Percentiles rank a stretch among this genome's conserved stretches.
These are phyloP conservation scores for Lobophora halterata DNA, from an alignment of 2,888 invertebrate genomes.

Conservation along the genomic window DNA sequence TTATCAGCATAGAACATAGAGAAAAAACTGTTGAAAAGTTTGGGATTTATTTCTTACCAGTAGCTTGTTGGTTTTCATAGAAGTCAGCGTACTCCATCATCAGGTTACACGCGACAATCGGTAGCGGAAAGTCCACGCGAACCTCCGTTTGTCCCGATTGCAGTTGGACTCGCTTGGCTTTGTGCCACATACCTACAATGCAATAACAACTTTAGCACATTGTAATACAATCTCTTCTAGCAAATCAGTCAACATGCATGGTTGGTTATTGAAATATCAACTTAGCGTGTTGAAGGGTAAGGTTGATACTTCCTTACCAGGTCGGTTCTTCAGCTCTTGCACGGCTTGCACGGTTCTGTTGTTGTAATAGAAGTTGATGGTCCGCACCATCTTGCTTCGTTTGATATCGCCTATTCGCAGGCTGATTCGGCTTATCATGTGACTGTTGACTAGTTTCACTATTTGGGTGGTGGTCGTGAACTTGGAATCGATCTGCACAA, in stretches of 20 bases:
- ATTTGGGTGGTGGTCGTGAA: slow-evolving; percentile 99
- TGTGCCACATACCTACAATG: slow-evolving; percentile 92
- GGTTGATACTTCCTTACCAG: slow-evolving; percentile 67
- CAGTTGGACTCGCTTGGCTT: slow-evolving; percentile 94
- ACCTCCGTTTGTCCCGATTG: slow-evolving; percentile 96
- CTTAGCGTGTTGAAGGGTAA: slow-evolving; percentile 1
- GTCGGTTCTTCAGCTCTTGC: slow-evolving; percentile 97
- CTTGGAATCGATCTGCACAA: slow-evolving; percentile 90
- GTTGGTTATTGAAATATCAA: too few species aligned
- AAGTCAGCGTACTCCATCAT: slow-evolving; percentile 99
- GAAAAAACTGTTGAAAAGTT: too few species aligned
- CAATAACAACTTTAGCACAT: slow-evolving; percentile 2
- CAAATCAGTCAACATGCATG: too few species aligned
- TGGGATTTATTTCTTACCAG: slow-evolving; percentile 83
- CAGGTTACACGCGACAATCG: slow-evolving; percentile 98
- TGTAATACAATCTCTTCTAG: neutral
- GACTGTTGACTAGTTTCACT: slow-evolving; percentile 96
- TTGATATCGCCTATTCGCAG: slow-evolving; percentile 97
- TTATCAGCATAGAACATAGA: too few species aligned
- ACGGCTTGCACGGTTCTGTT: slow-evolving; percentile 97
- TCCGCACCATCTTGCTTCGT: slow-evolving; percentile 97
- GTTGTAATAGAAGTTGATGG: slow-evolving; percentile 97
- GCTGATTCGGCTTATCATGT: slow-evolving; percentile 96
- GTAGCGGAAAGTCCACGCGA: slow-evolving; percentile 97
- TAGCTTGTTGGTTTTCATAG: slow-evolving; percentile 96